Percentiles rank a stretch among this genome's conserved stretches.
phyloP scores from a whole-genome alignment of 1,140 invertebrate species.

The Spodoptera litura region DNA sequence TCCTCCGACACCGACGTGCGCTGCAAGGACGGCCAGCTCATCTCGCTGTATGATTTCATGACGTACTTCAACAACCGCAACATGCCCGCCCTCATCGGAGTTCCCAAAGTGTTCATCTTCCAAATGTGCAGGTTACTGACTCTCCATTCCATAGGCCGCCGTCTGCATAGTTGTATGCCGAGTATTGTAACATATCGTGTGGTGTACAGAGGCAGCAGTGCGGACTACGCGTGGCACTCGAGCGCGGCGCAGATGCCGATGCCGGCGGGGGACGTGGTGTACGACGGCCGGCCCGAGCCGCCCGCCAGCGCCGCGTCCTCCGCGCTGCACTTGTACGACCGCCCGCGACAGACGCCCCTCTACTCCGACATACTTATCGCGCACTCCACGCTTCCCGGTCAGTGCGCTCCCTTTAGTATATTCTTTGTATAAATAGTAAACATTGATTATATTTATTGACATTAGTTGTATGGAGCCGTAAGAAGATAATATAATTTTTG shows the following conservation, averaged over 20 bases:
- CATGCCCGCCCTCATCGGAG: conserved; percentile 87
- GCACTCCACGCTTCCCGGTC: conserved; percentile 88
- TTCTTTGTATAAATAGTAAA: too few relatives aligned
- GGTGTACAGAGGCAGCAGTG: conserved; percentile 53
- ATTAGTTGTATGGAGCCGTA: neutral
- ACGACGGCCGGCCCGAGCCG: conserved; percentile 35
- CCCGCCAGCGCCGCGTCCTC: conserved; percentile 17
- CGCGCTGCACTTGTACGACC: conserved; percentile 40
- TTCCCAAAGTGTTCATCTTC: conserved; percentile 93
- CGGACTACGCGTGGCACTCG: conserved; percentile 45
- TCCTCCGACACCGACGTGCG: conserved; percentile 75
- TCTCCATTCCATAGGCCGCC: too few relatives aligned
- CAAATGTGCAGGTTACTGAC: conserved; percentile 89
- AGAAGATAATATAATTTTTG: neutral
- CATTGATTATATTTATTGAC: too few relatives aligned
- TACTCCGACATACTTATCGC: conserved; percentile 89
- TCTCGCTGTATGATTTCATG: conserved; percentile 84
- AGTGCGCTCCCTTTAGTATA: neutral
- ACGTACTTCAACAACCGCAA: conserved; percentile 88
- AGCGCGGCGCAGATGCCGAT: conserved; percentile 30
- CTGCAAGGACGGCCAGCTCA: conserved; percentile 79
- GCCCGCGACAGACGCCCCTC: conserved; percentile 63
- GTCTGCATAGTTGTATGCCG: neutral
- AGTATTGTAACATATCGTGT: neutral
- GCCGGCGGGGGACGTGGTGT: conserved; percentile 22